Conservation (phyloP, 2,888 invertebrate genomes). For the Tridacna gigas region DNA sequence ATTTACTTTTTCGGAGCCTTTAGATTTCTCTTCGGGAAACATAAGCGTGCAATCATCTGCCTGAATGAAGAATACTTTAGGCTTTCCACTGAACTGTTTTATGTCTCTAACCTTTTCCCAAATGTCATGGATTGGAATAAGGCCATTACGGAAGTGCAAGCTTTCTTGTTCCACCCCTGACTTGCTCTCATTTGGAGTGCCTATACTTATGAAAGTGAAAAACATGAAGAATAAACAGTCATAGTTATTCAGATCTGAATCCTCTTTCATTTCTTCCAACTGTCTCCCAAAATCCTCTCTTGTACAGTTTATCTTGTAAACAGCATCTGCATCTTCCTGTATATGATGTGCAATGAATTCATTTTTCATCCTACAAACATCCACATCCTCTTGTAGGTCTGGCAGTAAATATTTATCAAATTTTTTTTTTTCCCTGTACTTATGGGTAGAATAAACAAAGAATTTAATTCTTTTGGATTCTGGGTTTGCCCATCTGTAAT, state of each 20-base stretch:
- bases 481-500: not conserved
- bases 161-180: not conserved
- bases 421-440: not conserved
- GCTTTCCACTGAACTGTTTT: not conserved
- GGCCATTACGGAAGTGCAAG: not conserved
- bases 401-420: no score
- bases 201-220: not conserved
- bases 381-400: not conserved
- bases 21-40: not conserved
- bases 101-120: slow-evolving; percentile 9
- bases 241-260: not conserved
- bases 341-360: not conserved
- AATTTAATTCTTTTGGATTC: not conserved
- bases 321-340: not conserved
- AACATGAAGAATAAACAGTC: slow-evolving; percentile 22
- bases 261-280: not conserved
- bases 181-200: not conserved
- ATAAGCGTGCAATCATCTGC: not conserved
- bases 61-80: slow-evolving; percentile 16
- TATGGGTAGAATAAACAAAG: not conserved
- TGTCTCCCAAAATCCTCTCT: not conserved
- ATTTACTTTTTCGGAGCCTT: not conserved
- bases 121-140: slow-evolving; percentile 1
- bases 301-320: not conserved
- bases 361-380: not conserved